A percentile compares a stretch with the other conserved stretches of the same genome.
These are phyloP conservation scores for Mercenaria mercenaria DNA, from an alignment of 1,140 invertebrate species.

Conservation along the genomic window DNA sequence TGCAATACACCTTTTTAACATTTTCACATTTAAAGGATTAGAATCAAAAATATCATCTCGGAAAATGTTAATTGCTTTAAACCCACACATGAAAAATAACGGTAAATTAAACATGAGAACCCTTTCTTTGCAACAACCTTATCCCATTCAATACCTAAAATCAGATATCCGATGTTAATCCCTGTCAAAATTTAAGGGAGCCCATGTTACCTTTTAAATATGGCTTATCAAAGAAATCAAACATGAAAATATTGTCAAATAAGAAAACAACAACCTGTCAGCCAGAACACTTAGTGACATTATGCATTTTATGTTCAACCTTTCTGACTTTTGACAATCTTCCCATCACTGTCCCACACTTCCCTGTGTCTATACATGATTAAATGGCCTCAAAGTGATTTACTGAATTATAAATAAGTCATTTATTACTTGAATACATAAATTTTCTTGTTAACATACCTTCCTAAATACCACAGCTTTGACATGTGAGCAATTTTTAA, in stretches of 20 bases:
- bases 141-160: not conserved
- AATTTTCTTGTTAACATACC: not conserved
- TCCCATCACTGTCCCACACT: not conserved
- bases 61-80: constrained; percentile 19
- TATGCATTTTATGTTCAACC: not conserved
- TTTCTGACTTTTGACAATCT: not conserved
- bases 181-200: constrained; percentile 6
- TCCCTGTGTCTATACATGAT: not conserved
- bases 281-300: not conserved
- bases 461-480: not conserved
- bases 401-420: not conserved
- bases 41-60: constrained; percentile 25
- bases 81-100: constrained; percentile 33
- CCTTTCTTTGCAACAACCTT: not conserved
- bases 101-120: constrained; percentile 41
- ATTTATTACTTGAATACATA: not conserved
- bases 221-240: constrained; percentile 22
- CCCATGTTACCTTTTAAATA: constrained; percentile 2
- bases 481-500: no score
- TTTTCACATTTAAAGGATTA: constrained; percentile 26
- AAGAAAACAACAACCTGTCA: not conserved
- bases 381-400: not conserved
- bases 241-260: constrained; percentile 43
- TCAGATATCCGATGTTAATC: constrained; percentile 6
- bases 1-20: constrained; percentile 32